These are phyloP conservation scores for Anguilla pacifica DNA, from an alignment of 2,797 vertebrate genomes.

Conservation along the genomic window DNA sequence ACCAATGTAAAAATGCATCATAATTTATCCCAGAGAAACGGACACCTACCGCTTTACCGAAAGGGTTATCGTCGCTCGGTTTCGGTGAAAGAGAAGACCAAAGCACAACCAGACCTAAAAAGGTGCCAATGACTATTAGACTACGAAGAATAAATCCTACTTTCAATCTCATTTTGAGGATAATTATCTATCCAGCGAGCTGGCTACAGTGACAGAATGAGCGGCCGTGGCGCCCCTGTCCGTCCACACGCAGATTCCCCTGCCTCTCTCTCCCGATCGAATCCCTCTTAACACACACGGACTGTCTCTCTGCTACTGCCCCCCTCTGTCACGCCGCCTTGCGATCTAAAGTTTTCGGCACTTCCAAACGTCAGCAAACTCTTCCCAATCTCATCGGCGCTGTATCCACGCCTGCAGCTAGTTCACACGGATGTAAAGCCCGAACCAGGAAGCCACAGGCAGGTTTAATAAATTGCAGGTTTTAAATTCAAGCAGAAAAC, in stretches of 20 bases:
- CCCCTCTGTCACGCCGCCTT: background rate
- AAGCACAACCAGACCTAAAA: constrained; percentile 84
- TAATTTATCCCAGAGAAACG: background rate
- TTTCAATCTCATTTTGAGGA: constrained; percentile 85
- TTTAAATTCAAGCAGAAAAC: background rate
- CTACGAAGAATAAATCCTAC: constrained; percentile 86
- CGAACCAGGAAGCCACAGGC: constrained; percentile 25
- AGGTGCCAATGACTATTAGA: constrained; percentile 80
- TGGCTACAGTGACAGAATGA: background rate
- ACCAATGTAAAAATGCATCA: background rate
- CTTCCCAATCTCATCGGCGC: background rate
- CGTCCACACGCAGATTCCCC: background rate
- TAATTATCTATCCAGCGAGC: constrained; percentile 7
- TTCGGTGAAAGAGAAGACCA: constrained; percentile 86
- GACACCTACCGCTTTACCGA: constrained; percentile 62
- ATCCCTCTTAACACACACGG: constrained; percentile 10
- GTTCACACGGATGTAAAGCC: background rate
- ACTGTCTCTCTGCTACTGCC: background rate
- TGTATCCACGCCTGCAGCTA: background rate
- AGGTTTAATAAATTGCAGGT: background rate
- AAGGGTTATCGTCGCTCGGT: constrained; percentile 70
- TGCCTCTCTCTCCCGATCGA: constrained; percentile 38
- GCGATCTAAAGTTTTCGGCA: background rate
- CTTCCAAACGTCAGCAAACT: background rate
- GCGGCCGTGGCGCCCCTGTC: constrained; percentile 34